Conservation (phyloP, 2,888 invertebrate genomes). For the Latrodectus hesperus region DNA sequence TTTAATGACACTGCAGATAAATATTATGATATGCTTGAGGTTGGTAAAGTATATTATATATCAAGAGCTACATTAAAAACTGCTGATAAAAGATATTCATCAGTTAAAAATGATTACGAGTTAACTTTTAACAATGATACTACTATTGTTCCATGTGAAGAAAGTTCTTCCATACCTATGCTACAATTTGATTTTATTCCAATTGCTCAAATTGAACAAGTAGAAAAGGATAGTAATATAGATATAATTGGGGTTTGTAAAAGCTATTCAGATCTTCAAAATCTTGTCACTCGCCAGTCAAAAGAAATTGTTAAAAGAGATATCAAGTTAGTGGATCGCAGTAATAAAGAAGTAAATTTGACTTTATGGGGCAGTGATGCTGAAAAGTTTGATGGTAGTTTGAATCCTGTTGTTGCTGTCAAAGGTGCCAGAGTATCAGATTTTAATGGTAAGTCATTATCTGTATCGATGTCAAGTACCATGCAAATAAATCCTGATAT, state of each 20-base stretch:
- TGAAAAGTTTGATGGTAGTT: constrained; percentile 85
- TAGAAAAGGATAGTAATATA: constrained; percentile 81
- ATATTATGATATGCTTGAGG: constrained; percentile 90
- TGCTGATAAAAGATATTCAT: constrained; percentile 92
- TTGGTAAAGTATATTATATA: constrained; percentile 85
- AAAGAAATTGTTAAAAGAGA: constrained; percentile 93
- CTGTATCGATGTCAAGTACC: constrained; percentile 73
- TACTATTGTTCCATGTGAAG: constrained; percentile 77
- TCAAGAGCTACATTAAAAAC: constrained; percentile 89
- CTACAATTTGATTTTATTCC: constrained; percentile 85
- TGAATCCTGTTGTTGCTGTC: constrained; percentile 87
- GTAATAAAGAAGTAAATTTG: constrained; percentile 83
- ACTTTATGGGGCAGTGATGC: constrained; percentile 94
- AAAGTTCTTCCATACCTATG: constrained; percentile 80
- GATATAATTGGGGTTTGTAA: constrained; percentile 94
- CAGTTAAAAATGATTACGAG: constrained; percentile 94
- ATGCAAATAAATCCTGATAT: constrained; percentile 91
- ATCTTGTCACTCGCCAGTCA: constrained; percentile 83
- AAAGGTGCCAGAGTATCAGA: constrained; percentile 91
- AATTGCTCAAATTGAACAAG: constrained; percentile 83
- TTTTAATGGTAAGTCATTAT: constrained; percentile 81
- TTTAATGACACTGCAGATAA: constrained; percentile 92
- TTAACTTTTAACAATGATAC: constrained; percentile 90
- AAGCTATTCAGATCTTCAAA: constrained; percentile 82
- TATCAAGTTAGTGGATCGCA: constrained; percentile 88